Base-by-base conservation (phyloP, 2,113 vertebrate genomes). In the Butorides virescens region DNA sequence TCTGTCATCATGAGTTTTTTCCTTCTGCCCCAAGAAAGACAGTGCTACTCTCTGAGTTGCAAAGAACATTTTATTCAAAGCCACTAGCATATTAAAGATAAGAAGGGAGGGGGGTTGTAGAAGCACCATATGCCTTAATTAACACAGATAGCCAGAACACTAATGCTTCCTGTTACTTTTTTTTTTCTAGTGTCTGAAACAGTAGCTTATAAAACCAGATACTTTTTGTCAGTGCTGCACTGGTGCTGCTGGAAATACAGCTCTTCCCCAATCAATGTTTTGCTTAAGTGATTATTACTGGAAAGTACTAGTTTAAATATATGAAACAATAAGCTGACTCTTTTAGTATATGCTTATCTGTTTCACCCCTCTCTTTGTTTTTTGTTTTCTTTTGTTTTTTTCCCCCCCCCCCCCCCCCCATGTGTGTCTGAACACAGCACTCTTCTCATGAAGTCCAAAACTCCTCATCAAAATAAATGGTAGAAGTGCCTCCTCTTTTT, bases 81-180 rank as follows among this genome's bases (percentile, higher is more conserved):
- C 44, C 90, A 91, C n/a, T 6, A 80, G 68, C 67, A 25, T 39
- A 36, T 59, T 49, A 56, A 73, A 88, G 88, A 89, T 80, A 84
- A 93, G 53, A 37, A 49, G 22, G 16, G 42, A 74, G 74, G 4
- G 77, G 72, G 44, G 70, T 49, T 84, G 86, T 53, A 53, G 86
- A 67, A 90, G 66, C 70, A 72, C 70, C 86, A 86, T 61, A 68
- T 89, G 88, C 83, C 84, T 74, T 87, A 81, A 95, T 95, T 92
- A 85, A 39, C 50, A 9, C 58, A 94, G 90, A 93, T 90, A 91
- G 15, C 91, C 96, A 92, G 95, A 85, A 46, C 94, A 67, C 80
- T 83, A 66, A 76, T 62, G 84, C 74, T 95, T 95, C 95, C 94
- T 96, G 92, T 46, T 30, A 9, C 42, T 7, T 59, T 50, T 66